Evolutionary conservation across 23 tunicate species (phyloP), one percentile per base, ranked within the genome.

Genomic region (Phallusia fumigata): DNA sequence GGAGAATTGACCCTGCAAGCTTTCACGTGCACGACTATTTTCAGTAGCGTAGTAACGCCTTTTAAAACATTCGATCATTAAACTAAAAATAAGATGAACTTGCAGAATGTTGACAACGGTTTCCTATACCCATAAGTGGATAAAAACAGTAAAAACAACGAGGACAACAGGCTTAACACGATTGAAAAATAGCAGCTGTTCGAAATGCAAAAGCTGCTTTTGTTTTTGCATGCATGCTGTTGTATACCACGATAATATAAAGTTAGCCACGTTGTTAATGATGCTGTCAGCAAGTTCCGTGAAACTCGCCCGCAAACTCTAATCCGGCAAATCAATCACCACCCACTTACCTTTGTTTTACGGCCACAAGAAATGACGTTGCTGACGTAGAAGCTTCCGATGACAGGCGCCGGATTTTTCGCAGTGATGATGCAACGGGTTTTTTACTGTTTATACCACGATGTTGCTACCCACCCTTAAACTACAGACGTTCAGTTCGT

Each of bases 201-300:
- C 10, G 5, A 10, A 40, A 10, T 10, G 47, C 47, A 10, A 40
- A 10, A 40, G 47, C 47, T 40, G 47, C n/a, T n/a, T 40, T 40
- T 40, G 47, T 40, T 40, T 40, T 40, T 40, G 47, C 47, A 40
- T 40, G 47, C 47, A 40, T 40, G 69, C 28, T 58, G 69, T 2
- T 13, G 69, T 58, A 58, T 58, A 58, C 11, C 26, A 24, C 28
- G 28, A 24, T 58, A 24, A 58, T 6, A 58, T 58, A 58, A 22
- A 58, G 69, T 58, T 58, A 58, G 28, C 5, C 28, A 24, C 28
- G 69, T 58, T 58, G 69, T 58, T 58, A 58, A 58, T 58, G 69
- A 58, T 58, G 69, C 69, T 58, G 69, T 58, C 69, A 58, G 28
- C 69, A 58, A 58, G 69, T 58, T 58, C 69, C 69, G 69, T 58